Base-by-base conservation (phyloP, 2,113 vertebrate genomes). In the Sula dactylatra region DNA sequence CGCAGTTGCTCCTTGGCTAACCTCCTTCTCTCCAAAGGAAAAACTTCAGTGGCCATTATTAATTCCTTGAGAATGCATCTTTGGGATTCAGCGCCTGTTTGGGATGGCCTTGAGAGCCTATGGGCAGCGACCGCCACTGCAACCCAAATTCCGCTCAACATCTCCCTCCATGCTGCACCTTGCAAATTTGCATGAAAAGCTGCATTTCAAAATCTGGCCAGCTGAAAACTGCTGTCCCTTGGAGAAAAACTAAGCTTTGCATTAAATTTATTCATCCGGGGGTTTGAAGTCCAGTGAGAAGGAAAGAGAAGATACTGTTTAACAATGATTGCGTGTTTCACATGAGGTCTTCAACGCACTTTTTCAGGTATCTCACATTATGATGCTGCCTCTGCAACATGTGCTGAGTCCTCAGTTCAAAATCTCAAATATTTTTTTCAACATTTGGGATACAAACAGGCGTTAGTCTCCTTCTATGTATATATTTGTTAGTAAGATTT, bases 51-150 rank as follows among this genome's bases (percentile, higher is more conserved):
- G 45, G 36, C 18, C 32, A 31, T 54, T 56, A 52, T 29, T 72
- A 58, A 56, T 29, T 66, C 34, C 31, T 54, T 83, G 29, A 76
- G 49, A 94, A 77, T 5, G 5, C 9, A 52, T 38, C 40, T 69
- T 65, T 49, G 74, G 78, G 32, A 42, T 86, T 84, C 70, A 70
- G 10, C 76, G 7, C 18, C 26, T 80, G 16, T 62, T 71, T 54
- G 52, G 20, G 34, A 40, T 16, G 20, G 10, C 40, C 29, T 7
- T 59, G 21, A 65, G 25, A 70, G 3, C 17, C 29, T n/a, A 13
- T 0, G 0, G 32, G 8, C 62, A 77, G 13, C 2, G 3, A 52
- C 4, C 20, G 13, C 61, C 0, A 0, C 66, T 0, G 0, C 45
- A 38, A 36, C 26, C 54, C 54, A 58, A 78, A 73, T 45, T 58